Conservation (phyloP, 2,888 invertebrate species). For the Autographa gamma region DNA sequence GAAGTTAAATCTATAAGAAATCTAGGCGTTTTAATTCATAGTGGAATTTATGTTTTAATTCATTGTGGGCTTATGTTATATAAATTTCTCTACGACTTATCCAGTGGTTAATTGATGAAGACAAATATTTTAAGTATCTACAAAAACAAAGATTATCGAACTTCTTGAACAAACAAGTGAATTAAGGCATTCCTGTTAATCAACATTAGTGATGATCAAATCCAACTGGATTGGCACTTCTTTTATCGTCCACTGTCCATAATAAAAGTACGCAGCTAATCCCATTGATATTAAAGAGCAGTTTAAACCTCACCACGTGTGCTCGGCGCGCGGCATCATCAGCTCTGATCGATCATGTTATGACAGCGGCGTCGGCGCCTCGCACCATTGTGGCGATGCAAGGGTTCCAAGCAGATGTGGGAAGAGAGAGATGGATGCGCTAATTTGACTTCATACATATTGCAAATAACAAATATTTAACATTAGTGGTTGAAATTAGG, state of each 20-base stretch:
- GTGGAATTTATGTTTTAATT: too few relatives aligned
- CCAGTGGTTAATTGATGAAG: too few relatives aligned
- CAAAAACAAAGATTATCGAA: too few relatives aligned
- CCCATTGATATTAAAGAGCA: slow-evolving; percentile 22
- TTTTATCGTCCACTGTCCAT: not conserved
- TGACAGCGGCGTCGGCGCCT: slow-evolving; percentile 68
- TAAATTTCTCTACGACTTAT: not conserved
- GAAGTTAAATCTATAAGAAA: not conserved
- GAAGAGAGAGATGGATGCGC: slow-evolving; percentile 14
- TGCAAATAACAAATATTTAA: too few relatives aligned
- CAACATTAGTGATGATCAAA: too few relatives aligned
- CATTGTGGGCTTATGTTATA: not conserved
- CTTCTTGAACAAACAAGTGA: too few relatives aligned
- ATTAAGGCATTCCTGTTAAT: too few relatives aligned
- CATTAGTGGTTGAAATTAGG: too few relatives aligned
- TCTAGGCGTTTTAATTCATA: not conserved
- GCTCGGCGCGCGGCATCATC: slow-evolving; percentile 63
- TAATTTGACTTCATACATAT: slow-evolving; percentile 3
- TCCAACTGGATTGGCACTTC: not conserved
- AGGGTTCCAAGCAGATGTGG: slow-evolving; percentile 48
- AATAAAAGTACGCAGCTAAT: not conserved
- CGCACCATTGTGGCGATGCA: slow-evolving; percentile 65
- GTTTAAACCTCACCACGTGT: slow-evolving; percentile 14
- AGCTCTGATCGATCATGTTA: slow-evolving; percentile 82
- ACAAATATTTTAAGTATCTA: too few relatives aligned